A percentile compares a stretch with the other conserved stretches of the same genome.
Conservation (phyloP, 2,113 vertebrate species). For the Muntiacus reevesi region DNA sequence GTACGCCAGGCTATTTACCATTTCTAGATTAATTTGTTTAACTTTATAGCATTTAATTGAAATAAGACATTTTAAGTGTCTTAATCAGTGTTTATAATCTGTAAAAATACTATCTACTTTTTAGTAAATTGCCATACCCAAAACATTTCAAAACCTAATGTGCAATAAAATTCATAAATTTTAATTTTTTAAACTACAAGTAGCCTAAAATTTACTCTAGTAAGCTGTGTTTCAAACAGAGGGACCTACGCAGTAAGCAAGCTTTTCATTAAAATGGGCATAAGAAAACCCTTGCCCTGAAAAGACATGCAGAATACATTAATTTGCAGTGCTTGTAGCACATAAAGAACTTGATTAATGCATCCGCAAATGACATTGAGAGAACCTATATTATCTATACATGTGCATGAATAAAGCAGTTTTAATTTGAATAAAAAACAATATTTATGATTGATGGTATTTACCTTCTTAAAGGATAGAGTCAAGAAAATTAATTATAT, state of each 20-base stretch:
- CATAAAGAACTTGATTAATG: conserved; percentile 58
- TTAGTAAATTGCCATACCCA: neutral
- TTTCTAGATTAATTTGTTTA: neutral
- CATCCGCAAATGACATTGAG: conserved; percentile 3
- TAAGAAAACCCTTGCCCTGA: neutral
- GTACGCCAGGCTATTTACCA: neutral
- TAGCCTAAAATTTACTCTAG: neutral
- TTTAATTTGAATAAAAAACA: conserved; percentile 18
- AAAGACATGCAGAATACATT: neutral
- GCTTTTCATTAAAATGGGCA: neutral
- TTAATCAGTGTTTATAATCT: neutral
- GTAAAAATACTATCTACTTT: neutral
- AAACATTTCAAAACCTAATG: neutral
- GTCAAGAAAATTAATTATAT: conserved; percentile 53
- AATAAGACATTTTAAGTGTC: neutral
- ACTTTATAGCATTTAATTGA: neutral
- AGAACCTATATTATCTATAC: neutral
- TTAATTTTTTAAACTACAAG: neutral
- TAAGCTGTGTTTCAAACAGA: neutral
- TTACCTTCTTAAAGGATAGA: conserved; percentile 9
- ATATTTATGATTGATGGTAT: conserved; percentile 41
- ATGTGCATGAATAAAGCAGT: neutral
- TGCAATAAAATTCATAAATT: neutral
- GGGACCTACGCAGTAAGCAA: neutral
- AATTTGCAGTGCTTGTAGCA: neutral